These are phyloP conservation scores for Hypotaenidia philippensis DNA, from an alignment of 2,797 vertebrate genomes.

Conservation along the genomic window DNA sequence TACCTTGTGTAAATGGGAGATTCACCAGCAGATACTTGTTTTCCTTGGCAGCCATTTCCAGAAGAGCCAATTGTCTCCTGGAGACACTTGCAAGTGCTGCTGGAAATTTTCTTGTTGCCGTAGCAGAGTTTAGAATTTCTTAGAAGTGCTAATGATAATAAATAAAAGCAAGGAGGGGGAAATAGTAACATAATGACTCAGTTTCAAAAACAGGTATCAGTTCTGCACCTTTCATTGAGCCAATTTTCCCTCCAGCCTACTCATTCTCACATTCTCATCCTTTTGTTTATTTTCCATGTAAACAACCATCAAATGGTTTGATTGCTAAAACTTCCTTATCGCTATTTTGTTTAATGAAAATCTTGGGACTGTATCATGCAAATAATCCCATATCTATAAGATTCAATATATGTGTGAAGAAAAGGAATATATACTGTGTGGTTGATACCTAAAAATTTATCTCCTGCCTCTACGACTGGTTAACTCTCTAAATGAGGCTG, in stretches of 20 bases:
- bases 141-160: not conserved
- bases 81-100: not conserved
- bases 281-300: not conserved
- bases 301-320: not conserved
- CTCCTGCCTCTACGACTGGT: not conserved
- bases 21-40: not conserved
- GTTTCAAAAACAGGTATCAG: not conserved
- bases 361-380: not conserved
- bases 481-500: not conserved
- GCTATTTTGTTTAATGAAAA: not conserved
- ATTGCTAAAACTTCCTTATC: not conserved
- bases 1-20: not conserved
- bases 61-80: slow-evolving; percentile 18
- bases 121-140: not conserved
- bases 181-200: not conserved
- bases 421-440: not conserved
- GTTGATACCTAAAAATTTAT: not conserved
- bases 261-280: not conserved
- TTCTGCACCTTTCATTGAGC: not conserved
- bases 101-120: not conserved
- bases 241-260: not conserved
- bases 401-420: not conserved
- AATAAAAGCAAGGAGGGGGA: not conserved
- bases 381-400: not conserved
- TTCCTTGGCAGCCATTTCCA: slow-evolving; percentile 32